Evolutionary conservation across 2,113 vertebrate genomes (phyloP), one percentile per base, ranked within the genome.

Genomic region (Patagioenas fasciata): DNA sequence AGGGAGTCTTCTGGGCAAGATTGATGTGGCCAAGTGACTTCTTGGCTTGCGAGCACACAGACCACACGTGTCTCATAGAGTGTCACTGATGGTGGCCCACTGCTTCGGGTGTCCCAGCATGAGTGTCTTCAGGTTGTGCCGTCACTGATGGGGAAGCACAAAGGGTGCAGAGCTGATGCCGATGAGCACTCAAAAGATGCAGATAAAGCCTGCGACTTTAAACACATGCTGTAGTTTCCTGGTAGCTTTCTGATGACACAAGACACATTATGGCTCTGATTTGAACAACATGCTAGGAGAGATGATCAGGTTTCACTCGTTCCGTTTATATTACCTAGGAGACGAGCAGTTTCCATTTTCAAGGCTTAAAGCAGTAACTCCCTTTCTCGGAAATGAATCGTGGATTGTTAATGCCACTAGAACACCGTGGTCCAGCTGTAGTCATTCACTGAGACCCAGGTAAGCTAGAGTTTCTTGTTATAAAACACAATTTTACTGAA

Each of bases 271-370:
- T 23, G 29, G 78, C 84, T 93, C 62, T 88, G 47, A 72, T 93
- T 81, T 90, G 95, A 94, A 57, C 89, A 78, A 71, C 70, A 83
- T 91, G 91, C 60, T 82, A 86, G 90, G 95, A 95, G 80, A 90
- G 88, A 51, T 11, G 94, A 96, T 98, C 96, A 83, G 94, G 96
- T 98, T 98, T 96, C 97, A 96, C 89, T 91, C 50, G 32, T 94
- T 96, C 86, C 28, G 82, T 85, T 97, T 94, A n/a, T 21, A 85
- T 96, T 97, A 44, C 97, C 96, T 95, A 96, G 96, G 97, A 97
- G 97, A 98, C 53, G 3, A 91, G 51, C 64, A 54, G 88, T 77
- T 94, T 94, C 85, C 72, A 67, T 95, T 96, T 96, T 53, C 80
- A 78, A 89, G 69, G 74, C 89, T 96, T 88, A 71, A 90, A 80